Conservation (phyloP, 2,888 invertebrate genomes). For the Rugalucina vietnamica region DNA sequence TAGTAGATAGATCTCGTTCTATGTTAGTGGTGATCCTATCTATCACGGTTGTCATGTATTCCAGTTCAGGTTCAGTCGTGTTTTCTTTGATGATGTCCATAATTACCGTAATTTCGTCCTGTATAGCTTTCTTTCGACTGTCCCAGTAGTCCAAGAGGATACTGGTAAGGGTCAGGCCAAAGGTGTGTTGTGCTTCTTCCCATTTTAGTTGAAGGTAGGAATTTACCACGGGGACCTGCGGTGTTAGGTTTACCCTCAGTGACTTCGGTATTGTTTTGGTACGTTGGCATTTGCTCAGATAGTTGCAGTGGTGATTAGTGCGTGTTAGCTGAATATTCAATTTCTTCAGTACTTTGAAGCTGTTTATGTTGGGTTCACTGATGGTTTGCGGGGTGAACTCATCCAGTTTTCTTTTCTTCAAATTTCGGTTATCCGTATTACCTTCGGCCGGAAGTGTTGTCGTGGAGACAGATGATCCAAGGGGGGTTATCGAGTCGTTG, state of each 20-base stretch:
- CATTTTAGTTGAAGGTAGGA: background rate
- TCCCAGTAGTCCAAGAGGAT: constrained; percentile 5
- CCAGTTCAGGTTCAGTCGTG: background rate
- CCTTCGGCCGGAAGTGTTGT: too few species aligned
- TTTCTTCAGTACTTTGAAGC: background rate
- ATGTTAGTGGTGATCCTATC: background rate
- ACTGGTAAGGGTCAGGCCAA: background rate
- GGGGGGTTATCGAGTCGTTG: too few species aligned
- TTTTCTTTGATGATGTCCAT: background rate
- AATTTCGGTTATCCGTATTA: too few species aligned
- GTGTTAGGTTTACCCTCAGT: background rate
- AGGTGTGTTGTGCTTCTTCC: background rate
- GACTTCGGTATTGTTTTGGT: background rate
- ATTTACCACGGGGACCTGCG: background rate
- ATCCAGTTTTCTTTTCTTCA: background rate
- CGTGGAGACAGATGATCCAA: too few species aligned
- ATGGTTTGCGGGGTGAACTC: background rate
- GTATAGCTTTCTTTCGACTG: background rate
- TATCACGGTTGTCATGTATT: background rate
- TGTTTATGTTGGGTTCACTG: background rate
- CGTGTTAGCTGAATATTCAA: background rate
- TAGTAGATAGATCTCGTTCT: background rate
- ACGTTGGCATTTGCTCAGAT: background rate
- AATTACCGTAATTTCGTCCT: background rate
- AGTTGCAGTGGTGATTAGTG: background rate